Evolutionary conservation across 2,888 invertebrate species (phyloP).

Genomic region (Eupsilia transversa): DNA sequence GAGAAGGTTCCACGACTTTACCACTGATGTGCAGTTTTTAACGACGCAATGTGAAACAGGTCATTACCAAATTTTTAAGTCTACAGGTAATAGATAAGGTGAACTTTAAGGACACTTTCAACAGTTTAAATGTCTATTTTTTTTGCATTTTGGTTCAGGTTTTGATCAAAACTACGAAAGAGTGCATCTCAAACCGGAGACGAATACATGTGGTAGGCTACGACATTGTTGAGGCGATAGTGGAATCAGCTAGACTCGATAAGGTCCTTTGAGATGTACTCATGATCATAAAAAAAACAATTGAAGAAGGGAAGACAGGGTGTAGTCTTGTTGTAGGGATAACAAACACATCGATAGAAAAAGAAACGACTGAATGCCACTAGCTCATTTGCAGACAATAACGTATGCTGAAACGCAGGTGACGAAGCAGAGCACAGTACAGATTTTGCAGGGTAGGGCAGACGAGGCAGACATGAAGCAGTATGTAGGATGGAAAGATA

Average conservation of each 20-base stretch:
- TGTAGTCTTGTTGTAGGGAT: neutral
- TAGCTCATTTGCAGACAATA: neutral
- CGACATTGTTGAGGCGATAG: neutral
- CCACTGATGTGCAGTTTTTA: constrained; percentile 40
- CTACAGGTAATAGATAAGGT: constrained; percentile 7
- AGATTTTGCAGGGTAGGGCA: too few relatives aligned
- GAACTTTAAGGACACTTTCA: neutral
- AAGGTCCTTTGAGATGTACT: neutral
- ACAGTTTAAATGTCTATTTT: neutral
- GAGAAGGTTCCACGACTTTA: constrained; percentile 22
- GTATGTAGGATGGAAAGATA: neutral
- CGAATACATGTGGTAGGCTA: neutral
- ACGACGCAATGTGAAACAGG: constrained; percentile 18
- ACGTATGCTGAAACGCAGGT: too few relatives aligned
- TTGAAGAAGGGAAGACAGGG: too few relatives aligned
- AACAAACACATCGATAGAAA: neutral
- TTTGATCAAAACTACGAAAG: neutral
- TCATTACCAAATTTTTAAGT: constrained; percentile 48
- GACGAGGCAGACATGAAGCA: too few relatives aligned
- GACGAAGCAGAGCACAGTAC: too few relatives aligned
- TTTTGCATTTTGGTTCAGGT: neutral
- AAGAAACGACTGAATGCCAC: neutral
- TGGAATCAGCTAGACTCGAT: neutral
- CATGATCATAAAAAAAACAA: neutral
- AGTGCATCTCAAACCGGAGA: neutral